Percentiles rank a stretch among this genome's conserved stretches.
Conservation (phyloP, 2,797 vertebrate species). For the Carapus acus region DNA sequence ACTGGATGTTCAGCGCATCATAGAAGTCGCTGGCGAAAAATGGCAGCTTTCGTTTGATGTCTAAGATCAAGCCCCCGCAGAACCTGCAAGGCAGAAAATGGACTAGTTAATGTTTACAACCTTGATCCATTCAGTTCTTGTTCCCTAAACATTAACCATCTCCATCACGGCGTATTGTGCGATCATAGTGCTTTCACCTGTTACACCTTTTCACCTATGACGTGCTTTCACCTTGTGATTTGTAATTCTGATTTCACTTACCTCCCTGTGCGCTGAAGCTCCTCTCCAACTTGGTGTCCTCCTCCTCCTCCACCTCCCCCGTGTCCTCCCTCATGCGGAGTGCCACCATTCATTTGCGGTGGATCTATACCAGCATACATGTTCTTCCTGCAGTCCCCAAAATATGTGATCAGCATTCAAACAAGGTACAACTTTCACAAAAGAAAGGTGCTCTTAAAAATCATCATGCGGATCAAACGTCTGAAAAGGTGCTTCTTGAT, state of each 20-base stretch:
- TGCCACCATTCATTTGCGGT: constrained; percentile 90
- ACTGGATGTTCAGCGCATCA: constrained; percentile 90
- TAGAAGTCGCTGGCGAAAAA: constrained; percentile 96
- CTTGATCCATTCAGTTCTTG: too few species aligned
- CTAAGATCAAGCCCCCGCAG: constrained; percentile 90
- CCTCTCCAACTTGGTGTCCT: constrained; percentile 85
- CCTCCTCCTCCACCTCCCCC: constrained; percentile 79
- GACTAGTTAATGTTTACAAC: not conserved
- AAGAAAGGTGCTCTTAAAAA: too few species aligned
- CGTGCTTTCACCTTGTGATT: too few species aligned
- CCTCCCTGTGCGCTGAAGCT: constrained; percentile 85
- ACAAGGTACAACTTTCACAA: too few species aligned
- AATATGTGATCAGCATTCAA: too few species aligned
- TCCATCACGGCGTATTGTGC: too few species aligned
- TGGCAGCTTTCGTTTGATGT: constrained; percentile 90
- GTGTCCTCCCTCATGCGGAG: constrained; percentile 75
- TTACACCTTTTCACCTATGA: too few species aligned
- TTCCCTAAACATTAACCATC: too few species aligned
- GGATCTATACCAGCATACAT: constrained; percentile 84
- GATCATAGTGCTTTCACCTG: too few species aligned
- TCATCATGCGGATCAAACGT: too few species aligned
- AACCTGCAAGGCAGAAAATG: constrained; percentile 78
- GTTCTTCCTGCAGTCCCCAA: constrained; percentile 88
- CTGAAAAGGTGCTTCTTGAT: too few species aligned
- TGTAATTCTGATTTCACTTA: constrained; percentile 44